phyloP scores from a whole-genome alignment of 2,888 invertebrate genomes.

The Nasonia oneida region DNA sequence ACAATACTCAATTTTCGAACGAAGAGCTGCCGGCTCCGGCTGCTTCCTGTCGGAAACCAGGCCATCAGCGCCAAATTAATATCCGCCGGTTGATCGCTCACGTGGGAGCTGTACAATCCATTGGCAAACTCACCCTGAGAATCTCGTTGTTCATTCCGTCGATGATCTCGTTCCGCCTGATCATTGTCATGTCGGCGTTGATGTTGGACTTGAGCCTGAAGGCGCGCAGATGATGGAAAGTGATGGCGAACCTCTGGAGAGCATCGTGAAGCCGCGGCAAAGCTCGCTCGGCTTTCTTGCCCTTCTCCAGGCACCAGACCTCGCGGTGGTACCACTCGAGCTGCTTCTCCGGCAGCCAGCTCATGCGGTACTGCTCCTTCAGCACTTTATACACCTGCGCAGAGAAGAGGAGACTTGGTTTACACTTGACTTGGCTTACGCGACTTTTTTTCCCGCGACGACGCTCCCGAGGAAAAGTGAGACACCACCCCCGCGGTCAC shows the following conservation, averaged over 20 bases:
- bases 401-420: slow-evolving; percentile 50
- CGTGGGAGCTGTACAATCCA: neutral
- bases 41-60: slow-evolving; percentile 23
- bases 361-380: slow-evolving; percentile 76
- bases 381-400: slow-evolving; percentile 76
- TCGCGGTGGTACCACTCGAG: slow-evolving; percentile 77
- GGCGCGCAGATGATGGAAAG: slow-evolving; percentile 78
- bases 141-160: slow-evolving; percentile 76
- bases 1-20: slow-evolving; percentile 48
- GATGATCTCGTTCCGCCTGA: slow-evolving; percentile 79
- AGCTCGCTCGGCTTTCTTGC: slow-evolving; percentile 81
- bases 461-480: slow-evolving; percentile 61
- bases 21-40: neutral
- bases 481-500: slow-evolving; percentile 47
- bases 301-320: slow-evolving; percentile 77
- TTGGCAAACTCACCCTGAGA: slow-evolving; percentile 70
- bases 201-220: slow-evolving; percentile 77
- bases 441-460: neutral
- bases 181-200: slow-evolving; percentile 79
- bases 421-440: neutral
- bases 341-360: slow-evolving; percentile 79
- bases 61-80: neutral
- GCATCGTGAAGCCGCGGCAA: slow-evolving; percentile 82
- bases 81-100: neutral
- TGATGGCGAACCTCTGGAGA: slow-evolving; percentile 80